These are phyloP conservation scores for Danaus plexippus DNA, from an alignment of 1,140 invertebrate genomes.

Conservation along the genomic window DNA sequence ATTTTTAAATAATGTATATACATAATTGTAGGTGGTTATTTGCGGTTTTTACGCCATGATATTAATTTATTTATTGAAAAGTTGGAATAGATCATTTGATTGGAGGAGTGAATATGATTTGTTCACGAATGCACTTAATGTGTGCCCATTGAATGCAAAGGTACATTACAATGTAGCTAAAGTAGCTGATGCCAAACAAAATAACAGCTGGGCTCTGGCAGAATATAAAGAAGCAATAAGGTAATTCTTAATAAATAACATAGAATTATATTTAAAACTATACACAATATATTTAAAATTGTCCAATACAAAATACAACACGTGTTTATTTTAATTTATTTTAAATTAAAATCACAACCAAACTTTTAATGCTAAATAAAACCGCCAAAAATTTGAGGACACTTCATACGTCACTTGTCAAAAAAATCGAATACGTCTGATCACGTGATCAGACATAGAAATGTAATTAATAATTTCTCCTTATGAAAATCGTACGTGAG, in stretches of 20 bases:
- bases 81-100: conserved; percentile 80
- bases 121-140: conserved; percentile 79
- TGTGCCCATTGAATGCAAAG: conserved; percentile 93
- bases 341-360: background rate
- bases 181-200: conserved; percentile 82
- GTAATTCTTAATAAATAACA: conserved; percentile 53
- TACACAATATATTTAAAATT: too few species aligned
- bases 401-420: too few species aligned
- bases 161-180: conserved; percentile 97
- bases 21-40: conserved; percentile 29
- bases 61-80: conserved; percentile 74
- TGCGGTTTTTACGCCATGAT: conserved; percentile 61
- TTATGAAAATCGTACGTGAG: too few species aligned
- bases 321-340: conserved; percentile 6
- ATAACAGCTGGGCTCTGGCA: conserved; percentile 78
- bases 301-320: too few species aligned
- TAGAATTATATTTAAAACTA: too few species aligned
- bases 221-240: conserved; percentile 86
- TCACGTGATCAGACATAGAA: too few species aligned
- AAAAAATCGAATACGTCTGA: too few species aligned
- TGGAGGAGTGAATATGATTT: conserved; percentile 85
- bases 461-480: too few species aligned
- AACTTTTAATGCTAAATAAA: too few species aligned
- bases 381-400: too few species aligned
- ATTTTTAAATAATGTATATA: background rate